Evolutionary conservation across 2,888 invertebrate genomes (phyloP), one percentile per base, ranked within the genome.

Genomic region (Dryomyza anilis): DNA sequence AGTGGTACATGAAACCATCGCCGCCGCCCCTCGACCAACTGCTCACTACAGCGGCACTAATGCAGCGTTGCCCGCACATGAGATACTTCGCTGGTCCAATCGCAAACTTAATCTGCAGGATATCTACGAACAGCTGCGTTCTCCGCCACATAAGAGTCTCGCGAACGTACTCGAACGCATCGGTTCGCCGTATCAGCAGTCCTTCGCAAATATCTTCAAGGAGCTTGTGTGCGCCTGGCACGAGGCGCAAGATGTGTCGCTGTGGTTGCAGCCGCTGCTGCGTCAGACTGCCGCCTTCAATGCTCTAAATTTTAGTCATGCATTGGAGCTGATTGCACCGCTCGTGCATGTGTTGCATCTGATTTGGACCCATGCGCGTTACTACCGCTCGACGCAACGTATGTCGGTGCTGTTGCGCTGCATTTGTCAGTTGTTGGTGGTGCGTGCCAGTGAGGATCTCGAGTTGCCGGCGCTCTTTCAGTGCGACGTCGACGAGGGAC

Each of bases 341-440:
- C 85, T 96, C 83, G 85, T 96, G 72, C 95, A 96, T 76, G 89
- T 90, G 63, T 86, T 95, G n/a, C 94, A 94, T 61, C 84, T 96
- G 29, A 85, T 95, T 50, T 97, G 96, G 96, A 89, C 91, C 2
- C 91, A 92, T 79, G 95, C 94, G 0, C 86, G 87, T 74, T 91
- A 91, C 78, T 95, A 90, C 79, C 89, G 91, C 76, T 86, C 85
- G 57, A 87, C 87, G 1, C 87, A 87, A 48, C 80, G 88, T 65
- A 87, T 91, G 74, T 87, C 90, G 77, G 90, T 91, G 2, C 84
- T 96, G 4, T 83, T 96, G 16, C 89, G 89, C 72, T 91, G 94
- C 84, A 87, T 95, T 55, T 89, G 91, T 73, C 96, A 96, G 83
- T 83, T 95, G 75, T 81, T 96, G 8, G 93, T 96, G 64, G 87